A percentile compares a stretch with the other conserved stretches of the same genome.
phyloP scores from a whole-genome alignment of 2,113 vertebrate species.

The Hippocampus comes region DNA sequence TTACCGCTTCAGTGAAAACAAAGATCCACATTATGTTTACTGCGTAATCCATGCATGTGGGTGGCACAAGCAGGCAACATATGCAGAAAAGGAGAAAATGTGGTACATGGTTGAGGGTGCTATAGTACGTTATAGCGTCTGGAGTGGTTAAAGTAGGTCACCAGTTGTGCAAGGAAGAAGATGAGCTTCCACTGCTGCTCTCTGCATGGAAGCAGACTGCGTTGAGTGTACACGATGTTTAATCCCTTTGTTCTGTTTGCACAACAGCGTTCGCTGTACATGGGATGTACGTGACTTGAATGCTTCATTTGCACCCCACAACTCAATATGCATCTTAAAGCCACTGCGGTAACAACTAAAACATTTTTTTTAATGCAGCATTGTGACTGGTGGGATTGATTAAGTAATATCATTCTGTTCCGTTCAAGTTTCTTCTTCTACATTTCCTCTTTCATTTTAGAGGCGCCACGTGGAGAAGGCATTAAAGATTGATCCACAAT shows the following conservation, averaged over 20 bases:
- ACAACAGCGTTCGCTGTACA: not conserved
- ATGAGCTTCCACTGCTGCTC: constrained; percentile 35
- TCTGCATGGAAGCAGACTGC: constrained; percentile 33
- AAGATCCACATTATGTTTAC: not conserved
- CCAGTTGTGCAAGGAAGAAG: constrained; percentile 37
- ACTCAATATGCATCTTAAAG: constrained; percentile 4
- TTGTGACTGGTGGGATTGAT: not conserved
- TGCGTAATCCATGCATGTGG: not conserved
- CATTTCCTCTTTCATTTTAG: not conserved
- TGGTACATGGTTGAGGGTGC: constrained; percentile 36
- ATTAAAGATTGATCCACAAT: not conserved
- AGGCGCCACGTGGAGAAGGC: not conserved
- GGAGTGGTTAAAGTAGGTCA: constrained; percentile 64
- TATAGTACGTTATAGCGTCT: constrained; percentile 41
- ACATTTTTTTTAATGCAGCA: not conserved
- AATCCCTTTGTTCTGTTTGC: constrained; percentile 11
- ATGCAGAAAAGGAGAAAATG: constrained; percentile 44
- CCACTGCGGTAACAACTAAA: not conserved
- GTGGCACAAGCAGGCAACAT: constrained; percentile 9
- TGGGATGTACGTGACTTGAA: constrained; percentile 2
- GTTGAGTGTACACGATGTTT: constrained; percentile 12
- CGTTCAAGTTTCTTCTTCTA: not conserved
- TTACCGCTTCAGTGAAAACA: not conserved
- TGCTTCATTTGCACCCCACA: not conserved
- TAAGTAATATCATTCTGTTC: not conserved